Base-by-base conservation (phyloP, 2,888 invertebrate genomes). In the Myathropa florea region DNA sequence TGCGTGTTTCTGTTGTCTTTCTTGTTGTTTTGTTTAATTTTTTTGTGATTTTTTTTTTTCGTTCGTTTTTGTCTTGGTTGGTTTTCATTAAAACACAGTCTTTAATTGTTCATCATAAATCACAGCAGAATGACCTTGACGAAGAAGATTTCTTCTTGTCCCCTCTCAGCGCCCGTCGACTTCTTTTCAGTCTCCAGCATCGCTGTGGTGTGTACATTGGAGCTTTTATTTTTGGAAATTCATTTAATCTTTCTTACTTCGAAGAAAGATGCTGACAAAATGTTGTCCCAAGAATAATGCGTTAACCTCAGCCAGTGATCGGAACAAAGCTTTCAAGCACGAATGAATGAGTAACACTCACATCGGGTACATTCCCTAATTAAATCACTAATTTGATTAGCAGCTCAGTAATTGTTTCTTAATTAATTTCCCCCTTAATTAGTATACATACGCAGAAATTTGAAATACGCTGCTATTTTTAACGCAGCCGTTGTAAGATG, bases 101-200 rank as follows among this genome's bases (percentile, higher is more conserved):
- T 81, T 85, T 72, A 85, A 73, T 24, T 70, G 71, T 78, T 82
- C 64, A 64, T 36, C 78, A 86, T 86, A 86, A 83, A 79, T 86
- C 83, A 86, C 83, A 39, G 64, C 65, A 12, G 26, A 79, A 79
- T 83, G 86, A 86, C 86, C 86, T 86, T 86, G 86, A 83, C 24
- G 75, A 71, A 63, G 57, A 83, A 46, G 78, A 65, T 33, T 14
- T 71, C 61, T 14, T 9, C 24, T 67, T 14, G 68, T 53, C 61
- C 46, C 59, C 60, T 12, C 28, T 28, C 1, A 23, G 6, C 3
- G 3, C 12, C n/a, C 7, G 10, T 39, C 12, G 21, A 10, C 12
- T n/a, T n/a, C n/a, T n/a, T n/a, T n/a, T n/a, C n/a, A n/a, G n/a
- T n/a, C n/a, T n/a, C 26, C 36, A 24, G 36, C 24, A 21, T 61